Conservation (phyloP, 2,113 vertebrate genomes). For the Urocitellus parryii region DNA sequence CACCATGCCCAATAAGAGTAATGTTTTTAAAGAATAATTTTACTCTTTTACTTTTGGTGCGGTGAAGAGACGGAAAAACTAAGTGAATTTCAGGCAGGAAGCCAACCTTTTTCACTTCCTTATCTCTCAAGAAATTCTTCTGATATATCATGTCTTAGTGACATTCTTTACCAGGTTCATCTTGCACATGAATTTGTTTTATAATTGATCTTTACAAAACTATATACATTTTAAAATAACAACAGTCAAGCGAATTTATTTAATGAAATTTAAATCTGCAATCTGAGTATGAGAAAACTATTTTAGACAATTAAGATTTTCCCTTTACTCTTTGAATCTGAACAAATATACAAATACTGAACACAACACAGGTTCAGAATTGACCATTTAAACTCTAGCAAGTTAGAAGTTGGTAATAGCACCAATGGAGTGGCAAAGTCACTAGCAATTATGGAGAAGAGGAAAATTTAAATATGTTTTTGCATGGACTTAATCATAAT, state of each 20-base stretch:
- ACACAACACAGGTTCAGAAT: neutral
- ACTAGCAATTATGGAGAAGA: neutral
- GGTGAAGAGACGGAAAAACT: neutral
- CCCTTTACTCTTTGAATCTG: neutral
- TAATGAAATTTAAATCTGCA: neutral
- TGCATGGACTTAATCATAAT: neutral
- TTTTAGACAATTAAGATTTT: neutral
- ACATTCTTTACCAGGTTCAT: neutral
- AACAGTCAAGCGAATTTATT: neutral
- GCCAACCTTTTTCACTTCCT: fast-evolving
- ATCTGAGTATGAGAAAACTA: neutral
- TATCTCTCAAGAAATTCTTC: neutral
- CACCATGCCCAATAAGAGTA: neutral
- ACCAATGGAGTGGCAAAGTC: fast-evolving
- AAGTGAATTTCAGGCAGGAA: neutral
- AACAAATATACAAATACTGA: neutral
- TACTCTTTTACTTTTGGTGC: neutral
- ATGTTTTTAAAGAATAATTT: neutral
- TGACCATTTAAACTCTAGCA: too few relatives aligned
- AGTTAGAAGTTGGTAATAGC: neutral
- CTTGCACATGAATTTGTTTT: neutral
- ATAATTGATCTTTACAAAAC: neutral
- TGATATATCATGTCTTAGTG: neutral
- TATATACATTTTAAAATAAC: neutral
- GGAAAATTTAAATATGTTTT: neutral